Evolutionary conservation across 2,113 vertebrate genomes (phyloP).

Genomic region (Origma solitaria): DNA sequence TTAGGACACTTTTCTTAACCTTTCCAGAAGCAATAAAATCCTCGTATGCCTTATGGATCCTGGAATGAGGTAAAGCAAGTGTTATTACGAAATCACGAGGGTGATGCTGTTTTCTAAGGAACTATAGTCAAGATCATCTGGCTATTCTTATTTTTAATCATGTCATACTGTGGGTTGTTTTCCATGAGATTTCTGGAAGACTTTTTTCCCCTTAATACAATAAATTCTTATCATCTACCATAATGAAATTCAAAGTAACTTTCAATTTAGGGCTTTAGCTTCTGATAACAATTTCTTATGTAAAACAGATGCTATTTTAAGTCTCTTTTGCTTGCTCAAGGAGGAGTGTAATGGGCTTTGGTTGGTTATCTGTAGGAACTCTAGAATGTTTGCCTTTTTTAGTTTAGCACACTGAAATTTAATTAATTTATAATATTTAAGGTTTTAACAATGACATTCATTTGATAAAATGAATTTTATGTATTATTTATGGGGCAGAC

Average conservation of each 20-base stretch:
- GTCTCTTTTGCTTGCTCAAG: background rate
- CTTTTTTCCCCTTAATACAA: background rate
- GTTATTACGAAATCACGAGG: background rate
- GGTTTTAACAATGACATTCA: slow-evolving; percentile 12
- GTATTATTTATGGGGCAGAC: slow-evolving; percentile 67
- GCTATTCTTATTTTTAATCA: background rate
- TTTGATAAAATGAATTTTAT: slow-evolving; percentile 70
- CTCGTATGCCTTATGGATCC: background rate
- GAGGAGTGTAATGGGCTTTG: background rate
- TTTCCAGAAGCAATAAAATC: background rate
- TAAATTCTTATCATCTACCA: background rate
- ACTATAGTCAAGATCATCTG: background rate
- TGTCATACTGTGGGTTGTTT: background rate
- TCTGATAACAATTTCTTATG: background rate
- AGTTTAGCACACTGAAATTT: background rate
- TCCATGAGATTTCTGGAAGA: background rate
- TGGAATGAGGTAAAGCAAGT: background rate
- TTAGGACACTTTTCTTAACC: background rate
- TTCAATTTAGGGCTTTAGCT: background rate
- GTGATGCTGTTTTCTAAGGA: background rate
- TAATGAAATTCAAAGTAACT: slow-evolving; percentile 1
- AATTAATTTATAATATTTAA: slow-evolving; percentile 26
- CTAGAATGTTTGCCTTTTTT: background rate
- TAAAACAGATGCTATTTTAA: background rate
- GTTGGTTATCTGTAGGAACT: background rate